A percentile compares a stretch with the other conserved stretches of the same genome.
These are phyloP conservation scores for Drosophila eugracilis DNA, from an alignment of 1,140 invertebrate genomes.

Conservation along the genomic window DNA sequence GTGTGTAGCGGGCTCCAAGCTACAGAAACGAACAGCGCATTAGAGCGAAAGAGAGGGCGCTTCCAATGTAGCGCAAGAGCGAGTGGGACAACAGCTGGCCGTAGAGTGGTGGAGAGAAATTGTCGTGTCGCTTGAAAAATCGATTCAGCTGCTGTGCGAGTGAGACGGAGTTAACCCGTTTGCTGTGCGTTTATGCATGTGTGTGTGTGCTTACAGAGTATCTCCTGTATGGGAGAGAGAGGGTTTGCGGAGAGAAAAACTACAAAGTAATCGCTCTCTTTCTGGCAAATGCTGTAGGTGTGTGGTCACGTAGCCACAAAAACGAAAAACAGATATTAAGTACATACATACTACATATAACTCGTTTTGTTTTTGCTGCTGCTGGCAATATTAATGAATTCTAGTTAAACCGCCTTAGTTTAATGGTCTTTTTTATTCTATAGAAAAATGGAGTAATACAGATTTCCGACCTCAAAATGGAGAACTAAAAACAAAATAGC, in stretches of 20 bases:
- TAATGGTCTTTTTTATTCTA: slow-evolving; percentile 62
- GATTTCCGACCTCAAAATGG: slow-evolving; percentile 20
- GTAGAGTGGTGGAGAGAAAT: slow-evolving; percentile 63
- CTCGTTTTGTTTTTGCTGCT: slow-evolving; percentile 60
- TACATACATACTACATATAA: slow-evolving; percentile 52
- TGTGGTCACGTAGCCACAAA: slow-evolving; percentile 77
- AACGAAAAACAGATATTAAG: slow-evolving; percentile 27
- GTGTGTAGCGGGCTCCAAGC: slow-evolving; percentile 41
- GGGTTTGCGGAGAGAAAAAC: slow-evolving; percentile 57
- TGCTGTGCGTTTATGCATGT: too few relatives aligned
- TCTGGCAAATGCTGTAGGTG: slow-evolving; percentile 56
- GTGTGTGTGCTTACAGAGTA: slow-evolving; percentile 62
- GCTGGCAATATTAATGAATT: slow-evolving; percentile 64
- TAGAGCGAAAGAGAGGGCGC: slow-evolving; percentile 38
- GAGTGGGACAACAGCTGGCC: slow-evolving; percentile 43
- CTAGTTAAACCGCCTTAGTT: slow-evolving; percentile 58
- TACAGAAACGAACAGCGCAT: slow-evolving; percentile 65
- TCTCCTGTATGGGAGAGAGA: slow-evolving; percentile 8
- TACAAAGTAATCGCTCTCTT: slow-evolving; percentile 64
- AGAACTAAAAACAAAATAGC: slow-evolving; percentile 1
- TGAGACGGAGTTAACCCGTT: slow-evolving; percentile 67
- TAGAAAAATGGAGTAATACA: slow-evolving; percentile 25
- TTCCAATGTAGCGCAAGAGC: background rate
- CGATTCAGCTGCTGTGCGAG: slow-evolving; percentile 73
- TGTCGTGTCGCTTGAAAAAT: slow-evolving; percentile 78